Percentiles rank a stretch among this genome's conserved stretches.
phyloP scores from a whole-genome alignment of 2,888 invertebrate genomes.

The Drosophila mulleri region DNA sequence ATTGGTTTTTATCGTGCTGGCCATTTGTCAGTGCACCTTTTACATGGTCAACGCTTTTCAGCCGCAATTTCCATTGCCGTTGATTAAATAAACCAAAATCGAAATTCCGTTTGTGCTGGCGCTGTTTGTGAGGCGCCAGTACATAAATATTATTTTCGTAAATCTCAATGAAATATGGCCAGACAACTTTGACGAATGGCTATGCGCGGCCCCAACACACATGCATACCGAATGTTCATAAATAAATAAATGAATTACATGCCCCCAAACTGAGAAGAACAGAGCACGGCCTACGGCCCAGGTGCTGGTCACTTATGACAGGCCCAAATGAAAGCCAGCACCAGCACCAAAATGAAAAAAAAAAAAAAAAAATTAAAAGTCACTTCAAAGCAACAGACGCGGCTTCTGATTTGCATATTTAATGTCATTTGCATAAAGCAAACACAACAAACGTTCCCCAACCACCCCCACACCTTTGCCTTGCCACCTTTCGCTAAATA shows the following conservation, averaged over 20 bases:
- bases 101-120: conserved; percentile 53
- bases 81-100: conserved; percentile 75
- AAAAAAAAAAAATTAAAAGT: conserved; percentile 58
- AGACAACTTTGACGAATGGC: conserved; percentile 60
- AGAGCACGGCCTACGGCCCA: background rate
- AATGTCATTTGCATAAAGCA: conserved; percentile 70
- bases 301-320: conserved; percentile 19
- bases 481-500: background rate
- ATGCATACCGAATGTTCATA: conserved; percentile 28
- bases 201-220: conserved; percentile 8
- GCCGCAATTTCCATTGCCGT: conserved; percentile 44
- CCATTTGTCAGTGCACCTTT: conserved; percentile 68
- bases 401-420: conserved; percentile 70
- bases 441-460: conserved; percentile 21
- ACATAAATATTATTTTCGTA: conserved; percentile 72
- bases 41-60: conserved; percentile 55
- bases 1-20: conserved; percentile 46
- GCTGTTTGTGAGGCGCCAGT: conserved; percentile 25
- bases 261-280: conserved; percentile 33
- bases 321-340: conserved; percentile 19
- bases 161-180: conserved; percentile 74
- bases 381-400: conserved; percentile 50
- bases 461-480: background rate
- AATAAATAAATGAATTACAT: conserved; percentile 65
- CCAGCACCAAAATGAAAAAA: conserved; percentile 25